Evolutionary conservation across 2,797 vertebrate species (phyloP), one percentile per base, ranked within the genome.

Genomic region (Gobio occitaniae): DNA sequence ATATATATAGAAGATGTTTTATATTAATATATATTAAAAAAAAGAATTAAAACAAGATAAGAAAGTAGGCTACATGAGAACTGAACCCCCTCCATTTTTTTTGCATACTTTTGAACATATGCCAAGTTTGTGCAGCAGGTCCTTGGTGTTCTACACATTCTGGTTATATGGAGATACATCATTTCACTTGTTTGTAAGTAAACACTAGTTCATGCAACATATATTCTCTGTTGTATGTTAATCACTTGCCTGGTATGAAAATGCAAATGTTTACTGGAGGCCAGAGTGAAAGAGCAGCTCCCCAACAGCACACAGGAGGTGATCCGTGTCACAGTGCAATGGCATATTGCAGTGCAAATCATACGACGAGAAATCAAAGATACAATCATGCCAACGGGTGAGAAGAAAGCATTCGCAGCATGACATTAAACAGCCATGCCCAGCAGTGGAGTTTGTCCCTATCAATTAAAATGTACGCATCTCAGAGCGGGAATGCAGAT

Each of bases 201-300:
- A 56, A 78, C 7, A 69, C 50, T 32, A 78, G 65, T 71, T 78
- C 19, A 78, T 21, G 10, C 75, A 68, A 7, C 17, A 50, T 25
- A 44, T 59, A 66, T 84, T 84, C 38, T 21, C 56, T 21, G n/a
- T 77, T 76, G 86, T 84, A 90, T 88, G 87, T 83, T 87, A 91
- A 89, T 90, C 81, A 83, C 52, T 47, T 21, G 71, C 78, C 87
- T 89, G 89, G 84, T 88, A 83, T 74, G 80, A 25, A 84, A 84
- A 89, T 87, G 88, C 83, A 88, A 90, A 89, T 91, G 65, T 85
- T 89, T 86, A 85, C 77, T 68, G 77, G 82, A 88, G 79, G 88
- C 84, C 75, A 82, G 69, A 84, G 81, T 78, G 76, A 59, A 84
- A 63, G 65, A 72, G 74, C 56, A 75, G 86, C 81, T 84, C 71